phyloP scores from a whole-genome alignment of 2,797 vertebrate species.

The Melopsittacus undulatus region DNA sequence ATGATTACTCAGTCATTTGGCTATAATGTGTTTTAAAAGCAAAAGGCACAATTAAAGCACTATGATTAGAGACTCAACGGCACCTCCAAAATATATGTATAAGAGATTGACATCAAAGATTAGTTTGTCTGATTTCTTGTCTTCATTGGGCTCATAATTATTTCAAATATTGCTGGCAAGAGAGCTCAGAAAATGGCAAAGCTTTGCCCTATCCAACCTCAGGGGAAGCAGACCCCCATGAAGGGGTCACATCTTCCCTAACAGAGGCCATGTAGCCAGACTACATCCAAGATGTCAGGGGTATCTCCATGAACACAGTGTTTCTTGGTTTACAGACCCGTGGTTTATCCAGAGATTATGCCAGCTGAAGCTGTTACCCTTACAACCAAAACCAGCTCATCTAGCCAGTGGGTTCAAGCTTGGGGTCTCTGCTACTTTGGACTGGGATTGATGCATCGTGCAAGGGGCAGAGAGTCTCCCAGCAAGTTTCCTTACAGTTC shows the following conservation, averaged over 20 bases:
- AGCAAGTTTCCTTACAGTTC: neutral
- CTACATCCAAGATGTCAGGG: accelerated
- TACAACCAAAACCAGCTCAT: neutral
- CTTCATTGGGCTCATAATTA: neutral
- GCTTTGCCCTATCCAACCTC: neutral
- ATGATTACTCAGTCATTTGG: constrained; percentile 6
- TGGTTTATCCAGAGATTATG: neutral
- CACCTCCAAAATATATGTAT: neutral
- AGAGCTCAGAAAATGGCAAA: neutral
- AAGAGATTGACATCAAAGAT: neutral
- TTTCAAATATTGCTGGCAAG: neutral
- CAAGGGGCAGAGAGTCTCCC: neutral
- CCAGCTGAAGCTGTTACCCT: neutral
- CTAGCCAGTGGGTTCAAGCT: neutral
- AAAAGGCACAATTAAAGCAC: neutral
- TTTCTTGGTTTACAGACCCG: neutral
- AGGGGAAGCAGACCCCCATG: accelerated
- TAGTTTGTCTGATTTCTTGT: neutral
- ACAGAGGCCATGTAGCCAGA: accelerated
- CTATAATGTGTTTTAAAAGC: neutral
- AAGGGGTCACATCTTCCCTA: neutral
- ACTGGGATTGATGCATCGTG: accelerated
- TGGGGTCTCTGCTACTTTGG: neutral
- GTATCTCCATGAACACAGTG: accelerated
- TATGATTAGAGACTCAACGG: neutral